phyloP scores from a whole-genome alignment of 2,888 invertebrate species.

The Melanchra persicariae region DNA sequence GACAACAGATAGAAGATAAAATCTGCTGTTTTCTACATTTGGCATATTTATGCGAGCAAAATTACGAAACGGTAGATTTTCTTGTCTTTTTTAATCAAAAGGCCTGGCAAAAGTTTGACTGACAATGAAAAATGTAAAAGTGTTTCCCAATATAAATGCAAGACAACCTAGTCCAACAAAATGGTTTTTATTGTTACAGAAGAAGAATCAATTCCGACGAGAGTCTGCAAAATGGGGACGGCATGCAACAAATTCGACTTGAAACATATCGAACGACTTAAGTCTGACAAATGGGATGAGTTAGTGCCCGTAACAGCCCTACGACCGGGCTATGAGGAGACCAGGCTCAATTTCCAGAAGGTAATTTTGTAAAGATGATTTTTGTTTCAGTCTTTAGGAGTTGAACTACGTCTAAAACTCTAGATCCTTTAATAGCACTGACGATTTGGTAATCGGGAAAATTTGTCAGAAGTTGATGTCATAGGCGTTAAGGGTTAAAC shows the following conservation, averaged over 20 bases:
- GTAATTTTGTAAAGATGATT: constrained; percentile 67
- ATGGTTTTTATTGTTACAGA: constrained; percentile 77
- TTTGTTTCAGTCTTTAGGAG: constrained; percentile 9
- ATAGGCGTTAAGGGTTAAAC: too few species aligned
- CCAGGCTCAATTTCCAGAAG: constrained; percentile 90
- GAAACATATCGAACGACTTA: constrained; percentile 82
- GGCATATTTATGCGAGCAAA: too few species aligned
- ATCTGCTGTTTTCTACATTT: too few species aligned
- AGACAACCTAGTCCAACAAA: background rate
- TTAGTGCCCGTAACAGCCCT: constrained; percentile 90
- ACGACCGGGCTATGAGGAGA: constrained; percentile 90
- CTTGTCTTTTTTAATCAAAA: too few species aligned
- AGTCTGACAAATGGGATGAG: constrained; percentile 90
- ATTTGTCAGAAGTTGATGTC: too few species aligned
- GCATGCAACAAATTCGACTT: constrained; percentile 86
- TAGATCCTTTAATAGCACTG: too few species aligned
- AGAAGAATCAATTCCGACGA: constrained; percentile 84
- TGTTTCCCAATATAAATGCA: background rate
- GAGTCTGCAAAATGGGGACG: constrained; percentile 86
- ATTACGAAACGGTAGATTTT: too few species aligned
- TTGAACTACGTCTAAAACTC: too few species aligned
- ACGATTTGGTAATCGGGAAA: too few species aligned
- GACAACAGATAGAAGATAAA: too few species aligned
- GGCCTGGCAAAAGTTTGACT: too few species aligned
- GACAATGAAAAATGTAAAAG: too few species aligned